Evolutionary conservation across 2,888 invertebrate species (phyloP).

Genomic region (Drosophila mimica): DNA sequence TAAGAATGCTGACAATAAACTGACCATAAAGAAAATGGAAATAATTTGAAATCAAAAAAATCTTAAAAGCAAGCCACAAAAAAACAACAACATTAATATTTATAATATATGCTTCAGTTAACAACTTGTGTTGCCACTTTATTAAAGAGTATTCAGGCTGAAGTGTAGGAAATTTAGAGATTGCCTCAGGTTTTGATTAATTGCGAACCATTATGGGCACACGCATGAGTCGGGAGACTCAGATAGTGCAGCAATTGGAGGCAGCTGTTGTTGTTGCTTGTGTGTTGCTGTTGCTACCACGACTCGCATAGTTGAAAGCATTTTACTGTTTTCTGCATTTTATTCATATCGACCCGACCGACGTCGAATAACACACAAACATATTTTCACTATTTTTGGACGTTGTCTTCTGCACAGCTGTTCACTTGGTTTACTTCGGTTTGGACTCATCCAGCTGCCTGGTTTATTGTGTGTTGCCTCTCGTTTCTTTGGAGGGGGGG

Average conservation of each 20-base stretch:
- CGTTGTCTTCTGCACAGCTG: constrained; percentile 46
- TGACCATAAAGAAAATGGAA: background rate
- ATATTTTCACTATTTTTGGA: constrained; percentile 75
- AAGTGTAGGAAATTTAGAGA: background rate
- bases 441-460: constrained; percentile 30
- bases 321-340: constrained; percentile 77
- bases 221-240: constrained; percentile 44
- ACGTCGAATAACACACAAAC: constrained; percentile 59
- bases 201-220: constrained; percentile 65
- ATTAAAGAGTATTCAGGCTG: constrained; percentile 36
- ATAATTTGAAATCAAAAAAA: background rate
- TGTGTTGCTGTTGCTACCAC: constrained; percentile 20
- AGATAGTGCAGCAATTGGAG: constrained; percentile 26
- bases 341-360: constrained; percentile 74
- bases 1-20: background rate
- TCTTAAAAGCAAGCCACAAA: background rate
- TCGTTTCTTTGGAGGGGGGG: constrained; percentile 16
- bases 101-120: background rate
- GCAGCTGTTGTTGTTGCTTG: constrained; percentile 22
- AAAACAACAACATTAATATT: background rate
- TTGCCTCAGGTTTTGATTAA: constrained; percentile 61
- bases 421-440: constrained; percentile 28
- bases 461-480: constrained; percentile 39
- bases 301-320: constrained; percentile 70
- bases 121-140: background rate